Base-by-base conservation (phyloP, 2,797 vertebrate species). In the Takifugu rubripes region DNA sequence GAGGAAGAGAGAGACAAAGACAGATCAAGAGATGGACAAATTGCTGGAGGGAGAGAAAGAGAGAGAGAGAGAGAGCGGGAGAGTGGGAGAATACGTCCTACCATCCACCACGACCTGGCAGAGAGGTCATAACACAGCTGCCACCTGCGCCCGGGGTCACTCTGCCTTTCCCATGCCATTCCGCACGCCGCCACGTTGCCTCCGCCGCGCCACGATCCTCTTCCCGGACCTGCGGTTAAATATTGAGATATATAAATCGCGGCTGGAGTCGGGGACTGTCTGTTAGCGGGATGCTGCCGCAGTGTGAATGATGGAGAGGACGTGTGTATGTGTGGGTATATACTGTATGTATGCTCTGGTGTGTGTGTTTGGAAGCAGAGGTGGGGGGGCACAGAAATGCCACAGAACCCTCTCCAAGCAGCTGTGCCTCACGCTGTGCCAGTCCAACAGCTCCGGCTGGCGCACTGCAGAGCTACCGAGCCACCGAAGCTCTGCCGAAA, bases 61-160 rank as follows among this genome's bases (percentile, higher is more conserved):
- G 54, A 17, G 17, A 52, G 51, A 24, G 40, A 78, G 57, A 72
- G 55, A 56, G 64, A 78, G 71, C 66, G 73, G 79, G 66, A 70
- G 70, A 83, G 64, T 50, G 78, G 63, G 70, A 74, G 76, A 76
- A 53, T 75, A 81, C 63, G 45, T 84, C 89, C 87, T 89, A 90
- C 90, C 90, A 90, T 92, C 89, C 89, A 87, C 90, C 88, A 87
- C 61, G 89, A 90, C 85, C 90, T 91, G 90, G 90, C 90, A 89
- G 87, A 88, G 89, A 91, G 82, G 90, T 90, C 88, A 74, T 73
- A 89, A 80, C 88, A 88, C 89, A 91, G 88, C 87, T 90, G 89
- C 88, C 90, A 91, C 87, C 91, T 90, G 87, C 88, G 86, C 84
- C 84, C 83, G 52, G 89, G 86, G 88, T 90, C 90, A 84, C 81